Conservation (phyloP, 2,113 vertebrate species). For the Callocephalon fimbriatum region DNA sequence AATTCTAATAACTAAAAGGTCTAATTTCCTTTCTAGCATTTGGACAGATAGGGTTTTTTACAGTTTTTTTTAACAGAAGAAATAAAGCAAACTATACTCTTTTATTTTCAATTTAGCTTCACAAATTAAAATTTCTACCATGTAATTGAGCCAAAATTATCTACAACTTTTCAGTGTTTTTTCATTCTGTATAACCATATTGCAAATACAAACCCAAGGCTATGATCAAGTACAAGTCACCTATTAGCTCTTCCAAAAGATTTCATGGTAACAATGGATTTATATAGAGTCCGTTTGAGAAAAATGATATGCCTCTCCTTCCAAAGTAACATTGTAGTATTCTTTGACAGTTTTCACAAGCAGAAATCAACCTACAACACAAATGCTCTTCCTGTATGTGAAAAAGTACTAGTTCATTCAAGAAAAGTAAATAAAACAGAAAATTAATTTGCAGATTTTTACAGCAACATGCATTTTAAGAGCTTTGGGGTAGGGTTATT, state of each 20-base stretch:
- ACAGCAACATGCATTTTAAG: background rate
- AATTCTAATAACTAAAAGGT: conserved; percentile 10
- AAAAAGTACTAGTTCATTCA: background rate
- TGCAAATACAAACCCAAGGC: background rate
- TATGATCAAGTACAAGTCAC: conserved; percentile 17
- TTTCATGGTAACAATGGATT: background rate
- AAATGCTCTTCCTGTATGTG: background rate
- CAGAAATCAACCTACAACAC: background rate
- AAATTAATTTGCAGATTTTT: background rate
- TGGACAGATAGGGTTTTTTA: background rate
- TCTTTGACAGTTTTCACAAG: background rate
- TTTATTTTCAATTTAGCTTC: conserved; percentile 55
- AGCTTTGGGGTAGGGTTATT: background rate
- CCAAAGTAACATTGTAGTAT: background rate
- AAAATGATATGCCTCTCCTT: background rate
- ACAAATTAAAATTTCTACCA: conserved; percentile 38
- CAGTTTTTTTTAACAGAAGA: background rate
- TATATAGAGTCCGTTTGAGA: background rate
- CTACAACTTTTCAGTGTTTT: conserved; percentile 4
- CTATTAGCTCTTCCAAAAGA: background rate
- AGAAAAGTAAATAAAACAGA: background rate
- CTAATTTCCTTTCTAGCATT: conserved; percentile 3
- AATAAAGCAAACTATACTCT: conserved; percentile 7
- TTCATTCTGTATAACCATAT: background rate
- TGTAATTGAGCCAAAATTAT: conserved; percentile 48